These are phyloP conservation scores for Cheiracanthium punctorium DNA, from an alignment of 2,888 invertebrate species.

Conservation along the genomic window DNA sequence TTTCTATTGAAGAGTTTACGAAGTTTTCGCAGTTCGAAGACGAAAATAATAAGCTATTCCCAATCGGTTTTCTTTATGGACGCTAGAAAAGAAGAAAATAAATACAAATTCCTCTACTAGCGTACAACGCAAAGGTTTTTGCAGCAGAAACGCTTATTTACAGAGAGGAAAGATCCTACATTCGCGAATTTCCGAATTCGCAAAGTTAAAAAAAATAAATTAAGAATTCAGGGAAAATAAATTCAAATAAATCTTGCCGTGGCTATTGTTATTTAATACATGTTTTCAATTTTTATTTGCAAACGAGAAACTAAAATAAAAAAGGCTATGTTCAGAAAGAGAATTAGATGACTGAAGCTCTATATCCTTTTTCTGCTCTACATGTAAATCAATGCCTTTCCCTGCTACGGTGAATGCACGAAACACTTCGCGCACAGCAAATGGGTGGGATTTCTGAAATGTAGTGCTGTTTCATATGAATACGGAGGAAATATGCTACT, in stretches of 20 bases:
- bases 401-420: not conserved
- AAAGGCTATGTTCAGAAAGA: not conserved
- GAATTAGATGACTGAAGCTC: slow-evolving; percentile 13
- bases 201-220: not conserved
- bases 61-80: not conserved
- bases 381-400: slow-evolving; percentile 39
- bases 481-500: slow-evolving; percentile 30
- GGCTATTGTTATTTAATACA: slow-evolving; percentile 27
- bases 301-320: slow-evolving; percentile 36
- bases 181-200: not conserved
- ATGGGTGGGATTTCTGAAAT: not conserved
- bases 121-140: not conserved
- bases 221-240: not conserved
- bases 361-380: slow-evolving; percentile 1
- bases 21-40: not conserved
- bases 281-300: slow-evolving; percentile 47
- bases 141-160: not conserved
- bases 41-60: not conserved
- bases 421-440: slow-evolving; percentile 1
- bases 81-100: not conserved
- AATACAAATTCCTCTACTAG: no score
- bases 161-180: not conserved
- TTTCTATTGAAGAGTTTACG: not conserved
- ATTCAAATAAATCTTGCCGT: slow-evolving; percentile 28
- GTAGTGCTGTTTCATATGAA: slow-evolving; percentile 25